Percentiles rank a stretch among this genome's conserved stretches.
These are phyloP conservation scores for Hyperoodon ampullatus DNA, from an alignment of 2,113 vertebrate genomes.

Conservation along the genomic window DNA sequence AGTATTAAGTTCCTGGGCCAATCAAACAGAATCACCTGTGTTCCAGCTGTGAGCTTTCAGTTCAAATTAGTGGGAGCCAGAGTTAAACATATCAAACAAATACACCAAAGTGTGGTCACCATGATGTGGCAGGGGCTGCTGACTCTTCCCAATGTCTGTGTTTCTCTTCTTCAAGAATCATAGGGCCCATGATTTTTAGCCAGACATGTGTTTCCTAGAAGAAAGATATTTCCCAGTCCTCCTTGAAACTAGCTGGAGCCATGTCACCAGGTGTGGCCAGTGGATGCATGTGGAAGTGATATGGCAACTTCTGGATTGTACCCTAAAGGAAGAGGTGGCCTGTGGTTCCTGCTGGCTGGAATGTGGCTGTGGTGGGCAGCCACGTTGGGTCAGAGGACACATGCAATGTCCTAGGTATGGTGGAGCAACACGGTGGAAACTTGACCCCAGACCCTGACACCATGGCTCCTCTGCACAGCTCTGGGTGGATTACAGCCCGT, in stretches of 20 bases:
- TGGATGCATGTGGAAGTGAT: not conserved
- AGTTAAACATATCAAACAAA: not conserved
- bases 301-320: not conserved
- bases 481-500: not conserved
- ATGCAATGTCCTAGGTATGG: not conserved
- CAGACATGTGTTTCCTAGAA: not conserved
- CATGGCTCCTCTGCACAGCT: not conserved
- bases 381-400: not conserved
- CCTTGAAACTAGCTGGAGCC: not conserved
- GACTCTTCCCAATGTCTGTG: not conserved
- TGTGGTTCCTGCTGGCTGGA: not conserved
- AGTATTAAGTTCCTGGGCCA: not conserved
- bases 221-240: not conserved
- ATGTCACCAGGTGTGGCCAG: not conserved
- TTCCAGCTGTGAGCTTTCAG: not conserved
- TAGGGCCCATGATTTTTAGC: not conserved
- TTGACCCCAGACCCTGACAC: not conserved
- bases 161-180: not conserved
- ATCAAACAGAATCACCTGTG: not conserved
- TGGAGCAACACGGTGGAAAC: not conserved
- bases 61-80: not conserved
- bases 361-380: not conserved
- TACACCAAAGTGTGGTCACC: not conserved
- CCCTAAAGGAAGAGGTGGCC: not conserved
- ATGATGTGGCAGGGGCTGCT: not conserved